Percentiles rank a stretch among this genome's conserved stretches.
Evolutionary conservation across 2,888 invertebrate species (phyloP).

Genomic region (Chrysomela aeneicollis): DNA sequence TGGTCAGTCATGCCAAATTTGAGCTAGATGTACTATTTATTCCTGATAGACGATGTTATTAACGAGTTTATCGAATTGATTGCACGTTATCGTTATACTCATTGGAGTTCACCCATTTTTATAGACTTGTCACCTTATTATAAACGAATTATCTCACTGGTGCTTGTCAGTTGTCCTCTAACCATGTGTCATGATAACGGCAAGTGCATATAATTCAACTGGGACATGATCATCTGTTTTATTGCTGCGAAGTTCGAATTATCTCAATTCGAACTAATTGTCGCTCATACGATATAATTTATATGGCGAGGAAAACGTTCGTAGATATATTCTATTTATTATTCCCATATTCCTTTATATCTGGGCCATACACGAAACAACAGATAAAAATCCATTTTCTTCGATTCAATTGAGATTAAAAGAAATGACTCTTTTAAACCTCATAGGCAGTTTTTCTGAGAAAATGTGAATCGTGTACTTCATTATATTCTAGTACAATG

Average conservation of each 20-base stretch:
- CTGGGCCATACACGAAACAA: no score
- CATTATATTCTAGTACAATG: no score
- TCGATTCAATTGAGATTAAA: no score
- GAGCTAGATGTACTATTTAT: no score
- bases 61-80: not conserved
- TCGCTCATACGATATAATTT: not conserved
- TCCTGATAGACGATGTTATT: not conserved
- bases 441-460: no score
- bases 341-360: no score
- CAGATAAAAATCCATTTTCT: no score
- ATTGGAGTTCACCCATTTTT: slow-evolving; percentile 34
- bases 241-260: not conserved
- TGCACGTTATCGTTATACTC: not conserved
- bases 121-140: slow-evolving; percentile 35
- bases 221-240: slow-evolving; percentile 2
- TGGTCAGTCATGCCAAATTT: no score
- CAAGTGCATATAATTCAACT: not conserved
- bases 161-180: slow-evolving; percentile 1
- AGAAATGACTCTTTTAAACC: no score
- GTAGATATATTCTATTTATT: no score
- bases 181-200: not conserved
- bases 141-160: slow-evolving; percentile 12
- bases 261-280: not conserved
- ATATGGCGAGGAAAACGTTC: no score
- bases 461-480: no score